Conservation (phyloP, 2,888 invertebrate genomes). For the Desoria tigrina region DNA sequence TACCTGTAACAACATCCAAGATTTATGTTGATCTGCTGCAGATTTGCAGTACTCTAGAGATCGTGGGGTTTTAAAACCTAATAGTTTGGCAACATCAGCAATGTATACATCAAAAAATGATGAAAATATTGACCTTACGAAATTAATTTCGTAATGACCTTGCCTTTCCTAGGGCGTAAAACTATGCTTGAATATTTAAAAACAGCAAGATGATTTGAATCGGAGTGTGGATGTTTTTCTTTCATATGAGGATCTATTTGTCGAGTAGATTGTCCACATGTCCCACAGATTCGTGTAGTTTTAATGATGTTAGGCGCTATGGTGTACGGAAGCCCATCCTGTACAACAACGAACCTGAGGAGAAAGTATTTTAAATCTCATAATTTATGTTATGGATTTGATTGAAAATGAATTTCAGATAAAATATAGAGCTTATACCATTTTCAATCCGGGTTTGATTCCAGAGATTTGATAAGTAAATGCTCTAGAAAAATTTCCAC, state of each 20-base stretch:
- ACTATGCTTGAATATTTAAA: not conserved
- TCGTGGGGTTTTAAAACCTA: conserved; percentile 6
- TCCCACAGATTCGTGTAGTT: too few relatives aligned
- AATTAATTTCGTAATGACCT: conserved; percentile 18
- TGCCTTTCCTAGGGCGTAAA: conserved; percentile 1
- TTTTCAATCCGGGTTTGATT: too few relatives aligned
- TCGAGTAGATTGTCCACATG: too few relatives aligned
- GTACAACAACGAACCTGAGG: too few relatives aligned
- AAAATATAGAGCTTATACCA: too few relatives aligned
- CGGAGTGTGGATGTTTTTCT: not conserved
- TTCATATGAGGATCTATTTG: not conserved
- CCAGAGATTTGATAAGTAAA: too few relatives aligned
- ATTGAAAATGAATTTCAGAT: too few relatives aligned
- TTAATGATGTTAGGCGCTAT: too few relatives aligned
- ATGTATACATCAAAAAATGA: conserved; percentile 1
- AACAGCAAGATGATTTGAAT: not conserved
- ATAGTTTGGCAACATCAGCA: not conserved
- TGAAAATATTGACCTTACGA: not conserved
- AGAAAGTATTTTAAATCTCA: too few relatives aligned
- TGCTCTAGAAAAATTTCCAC: too few relatives aligned
- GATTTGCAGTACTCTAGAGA: not conserved
- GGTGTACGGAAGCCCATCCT: too few relatives aligned
- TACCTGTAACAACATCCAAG: conserved; percentile 14
- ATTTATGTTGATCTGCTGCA: conserved; percentile 1
- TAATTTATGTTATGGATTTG: too few relatives aligned